Conservation (phyloP, 2,797 vertebrate genomes). For the Gymnothorax javanicus region DNA sequence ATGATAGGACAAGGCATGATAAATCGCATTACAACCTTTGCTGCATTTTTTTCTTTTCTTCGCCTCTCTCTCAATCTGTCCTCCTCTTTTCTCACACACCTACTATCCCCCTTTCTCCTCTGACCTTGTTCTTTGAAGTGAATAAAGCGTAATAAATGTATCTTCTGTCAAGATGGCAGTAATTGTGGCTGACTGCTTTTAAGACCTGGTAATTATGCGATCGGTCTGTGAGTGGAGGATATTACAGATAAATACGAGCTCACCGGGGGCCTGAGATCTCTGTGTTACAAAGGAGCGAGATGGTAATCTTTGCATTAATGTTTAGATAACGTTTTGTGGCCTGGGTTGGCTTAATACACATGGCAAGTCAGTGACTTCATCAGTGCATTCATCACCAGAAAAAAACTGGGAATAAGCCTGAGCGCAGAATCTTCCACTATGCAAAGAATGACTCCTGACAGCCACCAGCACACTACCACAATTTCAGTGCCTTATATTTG, state of each 20-base stretch:
- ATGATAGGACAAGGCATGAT: constrained; percentile 5
- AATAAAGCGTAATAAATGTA: constrained; percentile 18
- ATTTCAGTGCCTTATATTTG: too few species aligned
- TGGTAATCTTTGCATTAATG: constrained; percentile 7
- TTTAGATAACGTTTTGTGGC: background rate
- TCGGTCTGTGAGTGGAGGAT: background rate
- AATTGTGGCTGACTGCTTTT: constrained; percentile 19
- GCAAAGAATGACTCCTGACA: too few species aligned
- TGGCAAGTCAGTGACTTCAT: background rate
- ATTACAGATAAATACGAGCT: constrained; percentile 19
- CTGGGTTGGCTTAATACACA: background rate
- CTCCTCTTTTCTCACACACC: background rate
- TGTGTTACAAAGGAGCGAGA: background rate
- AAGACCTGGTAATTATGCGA: background rate
- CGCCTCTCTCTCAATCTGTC: background rate
- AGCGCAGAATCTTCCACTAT: too few species aligned
- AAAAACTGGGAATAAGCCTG: background rate
- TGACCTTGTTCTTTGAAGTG: constrained; percentile 8
- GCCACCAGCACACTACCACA: too few species aligned
- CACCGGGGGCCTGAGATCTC: background rate
- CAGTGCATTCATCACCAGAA: background rate
- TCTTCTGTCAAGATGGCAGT: constrained; percentile 27
- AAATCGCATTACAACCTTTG: constrained; percentile 14
- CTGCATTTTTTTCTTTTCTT: background rate
- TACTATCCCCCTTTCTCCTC: background rate